Evolutionary conservation across 2,888 invertebrate genomes (phyloP).

Genomic region (Plagiodera versicolora): DNA sequence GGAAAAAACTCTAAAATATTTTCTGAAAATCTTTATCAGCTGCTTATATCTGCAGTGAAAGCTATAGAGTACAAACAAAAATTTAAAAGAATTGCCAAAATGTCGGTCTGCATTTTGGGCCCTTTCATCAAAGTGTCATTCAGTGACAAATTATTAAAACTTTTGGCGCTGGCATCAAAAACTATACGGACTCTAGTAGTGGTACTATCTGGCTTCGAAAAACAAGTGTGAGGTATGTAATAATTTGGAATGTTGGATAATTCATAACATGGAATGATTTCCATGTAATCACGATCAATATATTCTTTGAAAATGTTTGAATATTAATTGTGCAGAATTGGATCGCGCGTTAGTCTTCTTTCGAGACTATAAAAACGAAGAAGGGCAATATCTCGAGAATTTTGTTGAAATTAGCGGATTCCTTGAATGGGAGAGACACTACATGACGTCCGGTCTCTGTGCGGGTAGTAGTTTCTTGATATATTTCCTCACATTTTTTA

Average conservation of each 20-base stretch:
- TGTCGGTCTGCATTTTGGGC: conserved; percentile 1
- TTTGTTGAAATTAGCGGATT: conserved; percentile 1
- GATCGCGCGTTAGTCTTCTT: background rate
- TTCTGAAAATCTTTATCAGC: background rate
- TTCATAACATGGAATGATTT: conserved; percentile 5
- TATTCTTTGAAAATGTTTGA: background rate
- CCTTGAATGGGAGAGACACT: too few species aligned
- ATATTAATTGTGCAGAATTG: background rate
- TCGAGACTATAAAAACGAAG: background rate
- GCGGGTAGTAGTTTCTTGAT: too few species aligned
- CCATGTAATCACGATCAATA: too few species aligned
- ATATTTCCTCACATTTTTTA: too few species aligned
- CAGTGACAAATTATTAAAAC: too few species aligned
- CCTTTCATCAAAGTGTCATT: conserved; percentile 1
- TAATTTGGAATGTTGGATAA: background rate
- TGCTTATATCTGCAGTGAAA: background rate
- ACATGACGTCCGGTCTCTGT: too few species aligned
- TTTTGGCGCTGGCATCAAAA: too few species aligned
- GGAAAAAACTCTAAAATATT: background rate
- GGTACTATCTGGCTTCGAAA: conserved; percentile 8
- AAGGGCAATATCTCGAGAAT: background rate
- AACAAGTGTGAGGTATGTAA: conserved; percentile 5
- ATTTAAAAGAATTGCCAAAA: conserved; percentile 5
- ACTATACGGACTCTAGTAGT: conserved; percentile 6
- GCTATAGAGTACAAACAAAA: conserved; percentile 1